These are phyloP conservation scores for Pelagia noctiluca DNA, from an alignment of 30 jellyfish, hydroid and myxozoan species.

Conservation along the genomic window DNA sequence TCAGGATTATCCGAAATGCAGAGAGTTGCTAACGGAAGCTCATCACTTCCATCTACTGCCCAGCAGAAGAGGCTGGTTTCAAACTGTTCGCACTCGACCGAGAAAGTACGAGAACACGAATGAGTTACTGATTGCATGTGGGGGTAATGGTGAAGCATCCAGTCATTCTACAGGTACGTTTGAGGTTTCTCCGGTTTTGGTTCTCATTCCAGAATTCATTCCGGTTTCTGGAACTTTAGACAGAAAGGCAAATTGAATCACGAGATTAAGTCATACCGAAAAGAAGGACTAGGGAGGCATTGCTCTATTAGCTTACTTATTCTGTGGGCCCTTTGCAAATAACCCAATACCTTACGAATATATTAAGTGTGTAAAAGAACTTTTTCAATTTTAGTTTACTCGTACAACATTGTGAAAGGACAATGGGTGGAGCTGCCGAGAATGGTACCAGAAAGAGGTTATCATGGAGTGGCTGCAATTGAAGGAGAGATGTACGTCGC, in stretches of 20 bases:
- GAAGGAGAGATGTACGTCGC: constrained; percentile 96
- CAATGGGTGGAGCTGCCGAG: constrained; percentile 95
- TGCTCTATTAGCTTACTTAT: too few species aligned
- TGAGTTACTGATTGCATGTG: constrained; percentile 96
- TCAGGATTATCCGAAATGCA: constrained; percentile 87
- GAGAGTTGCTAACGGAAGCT: constrained; percentile 93
- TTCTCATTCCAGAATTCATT: background rate
- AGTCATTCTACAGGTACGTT: constrained; percentile 86
- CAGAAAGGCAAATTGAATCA: too few species aligned
- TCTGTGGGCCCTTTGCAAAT: too few species aligned
- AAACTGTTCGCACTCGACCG: constrained; percentile 93
- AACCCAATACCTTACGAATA: too few species aligned
- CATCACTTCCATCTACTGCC: constrained; percentile 94
- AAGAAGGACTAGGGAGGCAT: too few species aligned
- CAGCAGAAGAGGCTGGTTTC: constrained; percentile 89
- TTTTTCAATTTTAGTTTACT: constrained; percentile 65
- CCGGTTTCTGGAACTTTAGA: too few species aligned
- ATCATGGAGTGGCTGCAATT: constrained; percentile 95
- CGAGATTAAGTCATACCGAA: too few species aligned
- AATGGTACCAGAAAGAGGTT: constrained; percentile 94
- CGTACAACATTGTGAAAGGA: constrained; percentile 91
- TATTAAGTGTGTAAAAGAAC: too few species aligned
- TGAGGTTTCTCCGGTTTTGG: background rate
- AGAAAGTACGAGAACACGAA: constrained; percentile 95
- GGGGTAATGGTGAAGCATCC: constrained; percentile 99